phyloP scores from a whole-genome alignment of 2,797 vertebrate species.

The Salarias fasciatus region DNA sequence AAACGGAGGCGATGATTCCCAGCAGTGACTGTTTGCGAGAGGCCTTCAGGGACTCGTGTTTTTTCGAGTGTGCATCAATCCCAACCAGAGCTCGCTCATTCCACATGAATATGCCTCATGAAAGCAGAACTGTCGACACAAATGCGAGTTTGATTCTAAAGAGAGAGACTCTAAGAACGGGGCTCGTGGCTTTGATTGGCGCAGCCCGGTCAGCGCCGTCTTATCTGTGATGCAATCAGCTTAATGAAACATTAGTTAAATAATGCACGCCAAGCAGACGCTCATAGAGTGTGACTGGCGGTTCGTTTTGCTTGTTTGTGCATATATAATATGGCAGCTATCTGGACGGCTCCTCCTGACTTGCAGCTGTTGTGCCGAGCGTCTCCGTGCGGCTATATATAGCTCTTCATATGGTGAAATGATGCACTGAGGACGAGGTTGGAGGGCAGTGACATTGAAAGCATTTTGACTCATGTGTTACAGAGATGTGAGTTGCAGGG shows the following conservation, averaged over 20 bases:
- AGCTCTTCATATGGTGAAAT: slow-evolving; percentile 70
- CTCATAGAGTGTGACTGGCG: no score
- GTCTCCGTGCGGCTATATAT: slow-evolving; percentile 70
- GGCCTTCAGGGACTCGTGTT: slow-evolving; percentile 32
- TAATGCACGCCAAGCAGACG: no score
- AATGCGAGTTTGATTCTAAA: no score
- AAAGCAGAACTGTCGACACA: no score
- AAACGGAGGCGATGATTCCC: slow-evolving; percentile 8
- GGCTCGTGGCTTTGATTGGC: no score
- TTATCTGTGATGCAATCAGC: no score
- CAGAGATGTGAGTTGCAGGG: slow-evolving; percentile 53
- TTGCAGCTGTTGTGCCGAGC: slow-evolving; percentile 69
- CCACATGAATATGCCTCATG: no score
- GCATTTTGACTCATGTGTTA: slow-evolving; percentile 59
- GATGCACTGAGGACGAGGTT: slow-evolving; percentile 67
- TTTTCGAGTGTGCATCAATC: slow-evolving; percentile 37
- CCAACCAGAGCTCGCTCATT: slow-evolving; percentile 33
- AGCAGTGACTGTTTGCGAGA: slow-evolving; percentile 27
- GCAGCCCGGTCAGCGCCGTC: no score
- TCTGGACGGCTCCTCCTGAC: slow-evolving; percentile 57
- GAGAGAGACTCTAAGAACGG: no score
- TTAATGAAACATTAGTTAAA: no score
- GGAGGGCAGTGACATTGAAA: slow-evolving; percentile 66
- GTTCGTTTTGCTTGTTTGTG: slow-evolving; percentile 32
- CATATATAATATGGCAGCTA: slow-evolving; percentile 36